Conservation (phyloP, 2,888 invertebrate species). For the Athrips mouffetella region DNA sequence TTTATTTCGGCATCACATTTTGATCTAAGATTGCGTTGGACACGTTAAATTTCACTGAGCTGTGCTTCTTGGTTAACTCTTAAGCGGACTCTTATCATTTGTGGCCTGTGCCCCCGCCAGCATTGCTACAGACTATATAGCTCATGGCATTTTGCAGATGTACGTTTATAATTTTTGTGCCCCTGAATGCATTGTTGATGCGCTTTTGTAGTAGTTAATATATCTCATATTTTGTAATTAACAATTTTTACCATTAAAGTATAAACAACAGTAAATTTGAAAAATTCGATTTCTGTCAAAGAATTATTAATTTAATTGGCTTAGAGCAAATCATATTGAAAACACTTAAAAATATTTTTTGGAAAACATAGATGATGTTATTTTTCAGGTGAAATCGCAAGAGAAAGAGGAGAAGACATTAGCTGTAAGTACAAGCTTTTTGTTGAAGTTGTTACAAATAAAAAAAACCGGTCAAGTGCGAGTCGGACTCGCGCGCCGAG, state of each 20-base stretch:
- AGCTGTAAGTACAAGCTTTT: constrained; percentile 81
- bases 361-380: constrained; percentile 25
- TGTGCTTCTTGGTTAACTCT: constrained; percentile 78
- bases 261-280: too few species aligned
- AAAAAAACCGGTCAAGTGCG: background rate
- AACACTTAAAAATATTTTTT: background rate
- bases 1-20: constrained; percentile 58
- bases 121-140: constrained; percentile 46
- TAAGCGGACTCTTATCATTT: constrained; percentile 72
- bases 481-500: too few species aligned
- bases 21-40: constrained; percentile 35
- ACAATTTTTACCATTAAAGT: constrained; percentile 4
- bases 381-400: constrained; percentile 85
- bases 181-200: constrained; percentile 54
- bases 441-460: background rate
- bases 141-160: constrained; percentile 62
- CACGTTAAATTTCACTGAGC: constrained; percentile 50
- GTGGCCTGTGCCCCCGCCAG: constrained; percentile 69
- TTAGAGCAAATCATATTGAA: background rate
- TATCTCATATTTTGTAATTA: background rate
- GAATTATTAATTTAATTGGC: too few species aligned
- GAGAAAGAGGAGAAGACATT: constrained; percentile 85
- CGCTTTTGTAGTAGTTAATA: constrained; percentile 62
- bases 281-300: too few species aligned
- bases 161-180: constrained; percentile 44